These are phyloP conservation scores for Tipula confusa DNA, from an alignment of 2,888 invertebrate species.

Conservation along the genomic window DNA sequence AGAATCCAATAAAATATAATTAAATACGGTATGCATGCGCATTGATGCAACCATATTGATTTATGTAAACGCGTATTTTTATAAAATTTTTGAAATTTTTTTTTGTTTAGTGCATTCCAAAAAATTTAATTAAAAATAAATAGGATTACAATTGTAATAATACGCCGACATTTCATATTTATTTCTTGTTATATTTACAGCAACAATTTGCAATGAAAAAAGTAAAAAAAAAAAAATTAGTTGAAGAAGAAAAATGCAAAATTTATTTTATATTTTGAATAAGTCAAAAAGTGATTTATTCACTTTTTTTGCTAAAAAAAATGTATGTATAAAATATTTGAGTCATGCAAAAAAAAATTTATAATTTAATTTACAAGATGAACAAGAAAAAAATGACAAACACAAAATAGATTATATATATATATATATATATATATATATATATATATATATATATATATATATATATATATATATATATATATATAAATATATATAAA, in stretches of 20 bases:
- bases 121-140: slow-evolving; percentile 8
- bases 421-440: neutral
- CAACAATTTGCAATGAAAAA: neutral
- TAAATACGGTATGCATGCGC: too few species aligned
- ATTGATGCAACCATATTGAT: neutral
- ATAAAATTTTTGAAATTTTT: neutral
- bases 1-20: neutral
- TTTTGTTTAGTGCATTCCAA: neutral
- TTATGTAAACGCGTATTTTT: too few species aligned
- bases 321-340: neutral
- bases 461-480: too few species aligned
- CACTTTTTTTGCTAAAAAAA: neutral
- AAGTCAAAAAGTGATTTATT: neutral
- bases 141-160: slow-evolving; percentile 25
- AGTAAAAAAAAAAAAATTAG: neutral
- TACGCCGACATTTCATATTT: slow-evolving; percentile 12
- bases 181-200: neutral
- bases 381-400: neutral
- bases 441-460: too few species aligned
- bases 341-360: slow-evolving; percentile 8
- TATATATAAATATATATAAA: too few species aligned
- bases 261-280: neutral
- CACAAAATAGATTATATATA: neutral
- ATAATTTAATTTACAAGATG: slow-evolving; percentile 16
- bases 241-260: neutral